phyloP scores from a whole-genome alignment of 1,140 invertebrate species.

The Papilio polyxenes region DNA sequence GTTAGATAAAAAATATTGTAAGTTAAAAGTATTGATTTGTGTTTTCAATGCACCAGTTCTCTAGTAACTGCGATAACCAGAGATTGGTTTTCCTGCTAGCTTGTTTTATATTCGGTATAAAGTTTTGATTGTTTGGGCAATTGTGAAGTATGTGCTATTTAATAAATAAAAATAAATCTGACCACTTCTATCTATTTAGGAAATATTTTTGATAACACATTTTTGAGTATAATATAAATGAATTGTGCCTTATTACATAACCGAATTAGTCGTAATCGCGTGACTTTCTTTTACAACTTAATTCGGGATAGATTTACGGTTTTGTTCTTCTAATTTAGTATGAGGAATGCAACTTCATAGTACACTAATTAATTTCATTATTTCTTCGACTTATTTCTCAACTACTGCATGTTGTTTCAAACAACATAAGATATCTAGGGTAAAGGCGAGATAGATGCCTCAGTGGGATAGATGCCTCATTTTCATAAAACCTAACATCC shows the following conservation, averaged over 20 bases:
- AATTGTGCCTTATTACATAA: background rate
- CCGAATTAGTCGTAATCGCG: slow-evolving; percentile 20
- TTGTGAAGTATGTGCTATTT: too few relatives aligned
- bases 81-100: too few relatives aligned
- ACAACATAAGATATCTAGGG: background rate
- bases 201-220: background rate
- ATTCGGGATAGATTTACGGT: background rate
- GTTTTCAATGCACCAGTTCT: background rate
- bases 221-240: background rate
- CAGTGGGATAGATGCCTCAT: too few relatives aligned
- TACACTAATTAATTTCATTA: background rate
- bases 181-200: background rate
- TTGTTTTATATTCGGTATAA: too few relatives aligned
- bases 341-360: background rate
- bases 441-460: too few relatives aligned
- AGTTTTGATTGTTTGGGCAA: too few relatives aligned
- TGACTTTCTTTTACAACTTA: slow-evolving; percentile 29
- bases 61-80: background rate
- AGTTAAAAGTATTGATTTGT: background rate
- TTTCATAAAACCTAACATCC: too few relatives aligned
- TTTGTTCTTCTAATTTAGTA: background rate
- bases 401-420: background rate
- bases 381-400: background rate
- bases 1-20: background rate
- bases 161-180: background rate